Percentiles rank a stretch among this genome's conserved stretches.
These are phyloP conservation scores for Homalodisca vitripennis DNA, from an alignment of 1,140 invertebrate genomes.

Conservation along the genomic window DNA sequence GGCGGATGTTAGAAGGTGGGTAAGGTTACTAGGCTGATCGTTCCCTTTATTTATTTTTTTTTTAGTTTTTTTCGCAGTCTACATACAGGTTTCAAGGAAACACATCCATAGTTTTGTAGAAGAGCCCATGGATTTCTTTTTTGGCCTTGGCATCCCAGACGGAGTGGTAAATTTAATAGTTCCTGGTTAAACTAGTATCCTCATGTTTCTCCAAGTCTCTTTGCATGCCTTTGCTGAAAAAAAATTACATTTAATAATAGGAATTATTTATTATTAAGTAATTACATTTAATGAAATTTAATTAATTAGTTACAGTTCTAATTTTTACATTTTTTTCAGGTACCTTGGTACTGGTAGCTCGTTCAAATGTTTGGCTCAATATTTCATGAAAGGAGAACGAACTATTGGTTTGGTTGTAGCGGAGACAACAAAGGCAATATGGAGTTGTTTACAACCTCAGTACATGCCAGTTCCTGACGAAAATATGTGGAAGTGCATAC, in stretches of 20 bases:
- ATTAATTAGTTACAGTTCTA: slow-evolving; percentile 25
- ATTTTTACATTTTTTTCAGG: no score
- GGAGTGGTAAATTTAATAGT: no score
- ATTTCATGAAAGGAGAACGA: slow-evolving; percentile 27
- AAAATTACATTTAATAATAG: slow-evolving; percentile 25
- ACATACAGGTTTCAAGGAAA: no score
- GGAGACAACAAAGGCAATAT: no score
- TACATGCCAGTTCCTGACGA: slow-evolving; percentile 38
- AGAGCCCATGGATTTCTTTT: no score
- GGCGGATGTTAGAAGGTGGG: no score
- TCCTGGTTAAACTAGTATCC: no score
- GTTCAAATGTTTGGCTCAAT: slow-evolving; percentile 27
- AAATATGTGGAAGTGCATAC: slow-evolving; percentile 30
- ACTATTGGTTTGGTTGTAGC: slow-evolving; percentile 29
- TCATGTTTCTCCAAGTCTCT: slow-evolving; percentile 33
- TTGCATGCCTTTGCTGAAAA: slow-evolving; percentile 28
- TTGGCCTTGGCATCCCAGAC: no score
- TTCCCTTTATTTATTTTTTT: no score
- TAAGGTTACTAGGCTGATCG: no score
- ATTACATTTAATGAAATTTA: slow-evolving; percentile 7
- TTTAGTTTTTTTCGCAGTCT: no score
- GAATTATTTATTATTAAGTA: neutral
- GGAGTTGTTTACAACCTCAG: slow-evolving; percentile 35
- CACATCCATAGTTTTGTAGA: no score
- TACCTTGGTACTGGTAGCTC: slow-evolving; percentile 30